A percentile compares a stretch with the other conserved stretches of the same genome.
phyloP scores from a whole-genome alignment of 2,888 invertebrate species.

The Mythimna loreyi region DNA sequence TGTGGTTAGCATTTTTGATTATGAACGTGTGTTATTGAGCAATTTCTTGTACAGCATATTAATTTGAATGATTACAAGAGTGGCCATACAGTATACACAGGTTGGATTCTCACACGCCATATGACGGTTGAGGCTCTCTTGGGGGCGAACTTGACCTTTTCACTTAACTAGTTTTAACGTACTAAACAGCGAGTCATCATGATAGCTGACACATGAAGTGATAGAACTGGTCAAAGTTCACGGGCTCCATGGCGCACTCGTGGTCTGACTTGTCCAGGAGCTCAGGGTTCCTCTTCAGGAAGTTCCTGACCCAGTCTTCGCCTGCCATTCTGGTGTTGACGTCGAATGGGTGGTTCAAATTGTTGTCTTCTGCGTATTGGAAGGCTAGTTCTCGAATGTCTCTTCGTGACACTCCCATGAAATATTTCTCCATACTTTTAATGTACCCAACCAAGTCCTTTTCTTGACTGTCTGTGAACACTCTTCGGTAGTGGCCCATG shows the following conservation, averaged over 20 bases:
- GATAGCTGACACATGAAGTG: constrained; percentile 89
- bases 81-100: constrained; percentile 65
- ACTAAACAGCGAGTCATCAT: constrained; percentile 77
- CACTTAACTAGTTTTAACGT: constrained; percentile 67
- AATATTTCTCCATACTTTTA: constrained; percentile 88
- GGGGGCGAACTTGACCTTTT: constrained; percentile 78
- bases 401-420: constrained; percentile 87
- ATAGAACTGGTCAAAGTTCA: constrained; percentile 89
- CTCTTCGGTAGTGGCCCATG: constrained; percentile 88
- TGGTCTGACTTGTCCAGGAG: constrained; percentile 81
- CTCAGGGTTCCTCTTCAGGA: constrained; percentile 87
- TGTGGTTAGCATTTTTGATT: constrained; percentile 40
- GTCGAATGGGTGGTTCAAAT: constrained; percentile 86
- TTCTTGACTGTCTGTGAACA: constrained; percentile 88
- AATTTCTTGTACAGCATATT: constrained; percentile 59
- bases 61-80: constrained; percentile 64
- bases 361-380: constrained; percentile 87
- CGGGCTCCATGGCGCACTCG: constrained; percentile 84
- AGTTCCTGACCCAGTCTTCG: constrained; percentile 89
- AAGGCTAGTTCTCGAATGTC: constrained; percentile 88
- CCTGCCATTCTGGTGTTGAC: constrained; percentile 88
- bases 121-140: constrained; percentile 74
- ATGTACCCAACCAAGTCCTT: constrained; percentile 88
- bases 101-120: constrained; percentile 67
- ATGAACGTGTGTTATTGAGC: constrained; percentile 64